Conservation (phyloP, 2,113 vertebrate genomes). For the Vireo altiloquus region DNA sequence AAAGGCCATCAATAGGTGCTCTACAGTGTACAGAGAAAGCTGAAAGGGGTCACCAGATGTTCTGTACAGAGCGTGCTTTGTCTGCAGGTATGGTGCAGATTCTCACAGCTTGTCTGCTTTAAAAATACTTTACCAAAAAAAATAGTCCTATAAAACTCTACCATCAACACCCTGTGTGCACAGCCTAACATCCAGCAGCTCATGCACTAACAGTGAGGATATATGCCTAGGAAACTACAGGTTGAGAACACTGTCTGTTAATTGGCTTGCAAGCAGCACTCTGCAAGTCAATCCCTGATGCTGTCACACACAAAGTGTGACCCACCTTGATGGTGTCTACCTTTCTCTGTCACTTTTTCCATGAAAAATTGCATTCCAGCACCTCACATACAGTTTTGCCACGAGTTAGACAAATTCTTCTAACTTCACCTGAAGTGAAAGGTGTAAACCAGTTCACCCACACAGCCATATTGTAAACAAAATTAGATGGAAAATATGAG, state of each 20-base stretch:
- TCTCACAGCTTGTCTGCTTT: not conserved
- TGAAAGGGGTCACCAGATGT: not conserved
- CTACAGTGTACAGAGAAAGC: not conserved
- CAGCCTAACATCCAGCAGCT: not conserved
- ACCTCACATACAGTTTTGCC: not conserved
- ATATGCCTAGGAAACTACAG: not conserved
- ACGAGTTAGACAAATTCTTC: not conserved
- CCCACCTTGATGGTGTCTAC: not conserved
- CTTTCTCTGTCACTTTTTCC: not conserved
- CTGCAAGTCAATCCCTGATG: not conserved
- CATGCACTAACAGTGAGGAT: not conserved
- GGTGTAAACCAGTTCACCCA: not conserved
- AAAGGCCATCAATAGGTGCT: not conserved
- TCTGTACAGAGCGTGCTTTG: not conserved
- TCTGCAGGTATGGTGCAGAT: not conserved
- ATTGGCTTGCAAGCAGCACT: not conserved
- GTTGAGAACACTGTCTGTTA: not conserved
- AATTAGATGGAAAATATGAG: not conserved
- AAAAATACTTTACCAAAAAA: not conserved
- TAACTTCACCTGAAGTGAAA: not conserved
- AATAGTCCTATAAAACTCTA: not conserved
- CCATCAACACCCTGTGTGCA: not conserved
- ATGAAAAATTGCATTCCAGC: not conserved
- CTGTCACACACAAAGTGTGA: not conserved
- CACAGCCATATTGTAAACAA: not conserved